phyloP scores from a whole-genome alignment of 2,113 vertebrate genomes.

The Tragulus kanchil region DNA sequence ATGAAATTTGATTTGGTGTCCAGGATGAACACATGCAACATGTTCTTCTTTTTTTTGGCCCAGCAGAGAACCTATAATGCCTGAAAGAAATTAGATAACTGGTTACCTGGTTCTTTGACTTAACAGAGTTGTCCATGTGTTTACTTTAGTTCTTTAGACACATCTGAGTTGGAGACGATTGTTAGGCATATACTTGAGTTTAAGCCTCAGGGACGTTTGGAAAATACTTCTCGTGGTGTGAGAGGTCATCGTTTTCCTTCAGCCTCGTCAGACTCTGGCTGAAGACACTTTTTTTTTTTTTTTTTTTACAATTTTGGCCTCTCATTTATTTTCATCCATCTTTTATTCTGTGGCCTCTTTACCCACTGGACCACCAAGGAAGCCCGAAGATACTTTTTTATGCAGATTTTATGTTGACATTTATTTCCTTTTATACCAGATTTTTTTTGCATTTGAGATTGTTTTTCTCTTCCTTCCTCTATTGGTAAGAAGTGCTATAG shows the following conservation, averaged over 20 bases:
- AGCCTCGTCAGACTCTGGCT: not conserved
- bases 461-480: not conserved
- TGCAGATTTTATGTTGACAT: slow-evolving; percentile 21
- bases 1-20: not conserved
- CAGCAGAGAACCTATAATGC: not conserved
- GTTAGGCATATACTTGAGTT: slow-evolving; percentile 22
- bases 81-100: slow-evolving; percentile 39
- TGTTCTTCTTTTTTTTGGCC: not conserved
- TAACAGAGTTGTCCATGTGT: not conserved
- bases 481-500: not conserved
- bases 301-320: too few relatives aligned
- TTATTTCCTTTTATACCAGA: not conserved
- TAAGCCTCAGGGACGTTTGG: not conserved
- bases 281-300: not conserved
- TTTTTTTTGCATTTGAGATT: not conserved
- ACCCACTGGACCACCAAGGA: too few relatives aligned
- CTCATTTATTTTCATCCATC: too few relatives aligned
- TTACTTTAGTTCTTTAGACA: not conserved
- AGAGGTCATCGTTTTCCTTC: slow-evolving; percentile 19
- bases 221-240: not conserved
- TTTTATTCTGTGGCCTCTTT: too few relatives aligned
- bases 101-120: not conserved
- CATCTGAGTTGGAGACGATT: not conserved
- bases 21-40: not conserved
- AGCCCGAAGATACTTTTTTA: not conserved